These are phyloP conservation scores for Kryptolebias marmoratus DNA, from an alignment of 2,113 vertebrate species.

Conservation along the genomic window DNA sequence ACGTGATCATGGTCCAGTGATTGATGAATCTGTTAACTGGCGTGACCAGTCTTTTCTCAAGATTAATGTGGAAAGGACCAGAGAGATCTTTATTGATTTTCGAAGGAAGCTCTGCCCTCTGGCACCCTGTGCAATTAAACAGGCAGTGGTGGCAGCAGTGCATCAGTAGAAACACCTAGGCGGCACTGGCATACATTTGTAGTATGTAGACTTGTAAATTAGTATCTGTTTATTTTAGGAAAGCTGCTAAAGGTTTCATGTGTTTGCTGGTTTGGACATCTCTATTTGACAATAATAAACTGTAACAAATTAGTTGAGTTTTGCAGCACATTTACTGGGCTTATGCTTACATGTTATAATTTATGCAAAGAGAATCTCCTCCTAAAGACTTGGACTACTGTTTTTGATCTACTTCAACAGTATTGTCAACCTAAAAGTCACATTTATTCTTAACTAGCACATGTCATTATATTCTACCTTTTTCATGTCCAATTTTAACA, in stretches of 20 bases:
- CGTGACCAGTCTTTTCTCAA: neutral
- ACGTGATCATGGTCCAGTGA: neutral
- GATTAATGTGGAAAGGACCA: neutral
- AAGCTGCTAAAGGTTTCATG: too few species aligned
- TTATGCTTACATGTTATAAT: too few species aligned
- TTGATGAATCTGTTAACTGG: neutral
- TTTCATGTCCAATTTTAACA: neutral
- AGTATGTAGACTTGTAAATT: neutral
- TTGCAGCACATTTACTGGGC: too few species aligned
- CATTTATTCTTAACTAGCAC: too few species aligned
- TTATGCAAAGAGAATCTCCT: too few species aligned
- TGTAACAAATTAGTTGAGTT: too few species aligned
- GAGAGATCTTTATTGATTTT: neutral
- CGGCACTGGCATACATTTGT: neutral
- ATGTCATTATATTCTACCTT: neutral
- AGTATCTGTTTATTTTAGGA: neutral
- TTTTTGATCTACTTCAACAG: too few species aligned
- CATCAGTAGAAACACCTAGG: neutral
- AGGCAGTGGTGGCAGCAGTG: neutral
- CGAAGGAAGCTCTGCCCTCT: neutral
- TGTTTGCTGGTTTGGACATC: too few species aligned
- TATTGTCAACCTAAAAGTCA: too few species aligned
- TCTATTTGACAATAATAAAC: too few species aligned
- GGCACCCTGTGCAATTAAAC: neutral
- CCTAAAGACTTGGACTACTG: too few species aligned